A percentile compares a stretch with the other conserved stretches of the same genome.
Conservation (phyloP, 2,113 vertebrate genomes). For the Prochilodus magdalenae region DNA sequence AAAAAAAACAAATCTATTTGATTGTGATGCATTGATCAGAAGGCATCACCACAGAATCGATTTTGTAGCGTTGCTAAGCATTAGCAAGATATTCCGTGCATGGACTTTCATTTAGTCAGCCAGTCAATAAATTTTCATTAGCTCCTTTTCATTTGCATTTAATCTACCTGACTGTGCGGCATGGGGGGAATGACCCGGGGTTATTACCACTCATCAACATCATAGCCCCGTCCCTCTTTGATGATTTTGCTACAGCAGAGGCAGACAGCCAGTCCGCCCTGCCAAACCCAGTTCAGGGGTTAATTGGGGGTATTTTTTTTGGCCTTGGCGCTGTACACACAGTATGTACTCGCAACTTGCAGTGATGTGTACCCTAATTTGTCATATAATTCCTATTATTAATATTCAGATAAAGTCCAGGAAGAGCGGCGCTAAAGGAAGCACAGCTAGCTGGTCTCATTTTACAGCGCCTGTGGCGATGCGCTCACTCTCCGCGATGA, state of each 20-base stretch:
- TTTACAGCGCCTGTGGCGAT: slow-evolving; percentile 27
- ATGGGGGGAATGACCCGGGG: slow-evolving; percentile 7
- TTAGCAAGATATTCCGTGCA: neutral
- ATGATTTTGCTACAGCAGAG: slow-evolving; percentile 46
- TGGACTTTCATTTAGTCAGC: neutral
- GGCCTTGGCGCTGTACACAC: neutral
- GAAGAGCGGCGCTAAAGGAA: slow-evolving; percentile 17
- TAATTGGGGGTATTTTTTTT: slow-evolving; percentile 67
- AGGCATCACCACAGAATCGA: neutral
- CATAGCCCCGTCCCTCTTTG: slow-evolving; percentile 57
- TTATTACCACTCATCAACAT: slow-evolving; percentile 64
- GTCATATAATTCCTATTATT: slow-evolving; percentile 29
- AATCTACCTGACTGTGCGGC: slow-evolving; percentile 27
- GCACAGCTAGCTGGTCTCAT: slow-evolving; percentile 29
- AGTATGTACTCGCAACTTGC: slow-evolving; percentile 8
- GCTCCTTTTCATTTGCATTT: slow-evolving; percentile 31
- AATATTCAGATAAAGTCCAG: slow-evolving; percentile 35
- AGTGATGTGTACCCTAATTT: slow-evolving; percentile 11
- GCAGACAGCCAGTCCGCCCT: slow-evolving; percentile 34
- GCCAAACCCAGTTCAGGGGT: slow-evolving; percentile 62
- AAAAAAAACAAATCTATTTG: too few relatives aligned
- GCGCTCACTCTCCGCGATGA: slow-evolving; percentile 57
- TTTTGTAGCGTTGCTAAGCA: neutral
- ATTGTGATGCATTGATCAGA: too few relatives aligned
- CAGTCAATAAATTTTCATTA: slow-evolving; percentile 13